Percentiles rank a stretch among this genome's conserved stretches.
These are phyloP conservation scores for Campaea margaritaria DNA, from an alignment of 2,888 invertebrate species.

Conservation along the genomic window DNA sequence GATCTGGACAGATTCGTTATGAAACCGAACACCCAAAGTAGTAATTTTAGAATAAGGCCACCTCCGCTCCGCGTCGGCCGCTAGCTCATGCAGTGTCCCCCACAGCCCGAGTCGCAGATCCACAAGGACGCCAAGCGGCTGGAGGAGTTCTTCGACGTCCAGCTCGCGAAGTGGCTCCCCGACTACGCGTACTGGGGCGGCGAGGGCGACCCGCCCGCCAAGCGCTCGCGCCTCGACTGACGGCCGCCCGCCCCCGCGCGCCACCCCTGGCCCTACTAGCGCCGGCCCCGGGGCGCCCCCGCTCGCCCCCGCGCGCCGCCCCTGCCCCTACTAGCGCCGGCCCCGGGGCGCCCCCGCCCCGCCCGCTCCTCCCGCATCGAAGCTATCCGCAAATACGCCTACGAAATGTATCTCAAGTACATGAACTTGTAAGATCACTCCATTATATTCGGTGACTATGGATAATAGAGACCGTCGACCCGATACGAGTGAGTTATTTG, in stretches of 20 bases:
- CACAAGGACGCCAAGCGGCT: constrained; percentile 92
- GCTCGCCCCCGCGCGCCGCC: too few relatives aligned
- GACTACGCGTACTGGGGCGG: constrained; percentile 87
- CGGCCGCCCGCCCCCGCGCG: constrained; percentile 12
- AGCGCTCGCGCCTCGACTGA: constrained; percentile 66
- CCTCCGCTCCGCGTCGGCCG: too few relatives aligned
- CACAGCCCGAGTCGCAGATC: constrained; percentile 90
- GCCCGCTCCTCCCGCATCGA: background rate
- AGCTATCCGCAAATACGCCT: background rate
- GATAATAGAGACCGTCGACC: background rate
- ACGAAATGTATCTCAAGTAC: background rate
- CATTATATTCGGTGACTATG: background rate
- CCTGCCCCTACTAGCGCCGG: too few relatives aligned
- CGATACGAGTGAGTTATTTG: too few relatives aligned
- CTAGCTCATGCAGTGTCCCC: too few relatives aligned
- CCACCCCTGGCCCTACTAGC: too few relatives aligned
- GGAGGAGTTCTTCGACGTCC: constrained; percentile 94
- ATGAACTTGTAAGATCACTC: background rate
- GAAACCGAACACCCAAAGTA: too few relatives aligned
- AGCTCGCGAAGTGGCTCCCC: constrained; percentile 92
- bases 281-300: too few relatives aligned
- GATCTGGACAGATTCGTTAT: too few relatives aligned
- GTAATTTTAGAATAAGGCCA: too few relatives aligned
- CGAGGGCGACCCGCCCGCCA: constrained; percentile 68
- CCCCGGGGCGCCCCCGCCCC: background rate